Evolutionary conservation across 2,797 vertebrate species (phyloP).

Genomic region (Siniperca scherzeri): DNA sequence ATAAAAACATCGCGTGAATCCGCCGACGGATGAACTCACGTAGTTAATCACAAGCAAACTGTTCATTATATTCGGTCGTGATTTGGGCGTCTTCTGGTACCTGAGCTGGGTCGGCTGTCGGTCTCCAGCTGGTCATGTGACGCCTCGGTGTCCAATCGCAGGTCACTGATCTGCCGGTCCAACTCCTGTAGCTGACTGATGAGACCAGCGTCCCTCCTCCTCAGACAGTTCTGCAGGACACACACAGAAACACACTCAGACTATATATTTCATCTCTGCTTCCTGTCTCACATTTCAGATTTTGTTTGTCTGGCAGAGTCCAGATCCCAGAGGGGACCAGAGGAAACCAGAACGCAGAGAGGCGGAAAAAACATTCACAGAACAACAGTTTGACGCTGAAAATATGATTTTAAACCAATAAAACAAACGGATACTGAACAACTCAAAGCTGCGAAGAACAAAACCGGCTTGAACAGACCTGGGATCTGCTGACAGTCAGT

Average conservation of each 20-base stretch:
- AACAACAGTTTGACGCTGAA: not conserved
- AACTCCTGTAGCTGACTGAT: conserved; percentile 93
- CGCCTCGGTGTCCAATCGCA: conserved; percentile 90
- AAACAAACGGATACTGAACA: not conserved
- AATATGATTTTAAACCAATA: not conserved
- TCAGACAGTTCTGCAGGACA: conserved; percentile 90
- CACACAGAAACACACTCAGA: not conserved
- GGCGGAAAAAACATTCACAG: too few relatives aligned
- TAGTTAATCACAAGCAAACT: too few relatives aligned
- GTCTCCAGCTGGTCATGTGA: conserved; percentile 90
- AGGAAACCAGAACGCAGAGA: not conserved
- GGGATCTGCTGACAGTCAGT: too few relatives aligned
- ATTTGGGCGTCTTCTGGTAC: conserved; percentile 67
- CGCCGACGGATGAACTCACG: too few relatives aligned
- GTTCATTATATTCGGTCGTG: too few relatives aligned
- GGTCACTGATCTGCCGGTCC: conserved; percentile 94
- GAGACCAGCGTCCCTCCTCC: conserved; percentile 91
- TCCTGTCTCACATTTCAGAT: not conserved
- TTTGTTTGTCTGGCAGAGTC: not conserved
- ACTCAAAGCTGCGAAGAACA: not conserved
- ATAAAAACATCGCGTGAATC: too few relatives aligned
- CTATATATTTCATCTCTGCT: not conserved
- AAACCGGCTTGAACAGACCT: not conserved
- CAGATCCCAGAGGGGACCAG: not conserved
- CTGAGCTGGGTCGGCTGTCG: conserved; percentile 97